Evolutionary conservation across 1,140 invertebrate species (phyloP), one percentile per base, ranked within the genome.

Genomic region (Macrobrachium nipponense): DNA sequence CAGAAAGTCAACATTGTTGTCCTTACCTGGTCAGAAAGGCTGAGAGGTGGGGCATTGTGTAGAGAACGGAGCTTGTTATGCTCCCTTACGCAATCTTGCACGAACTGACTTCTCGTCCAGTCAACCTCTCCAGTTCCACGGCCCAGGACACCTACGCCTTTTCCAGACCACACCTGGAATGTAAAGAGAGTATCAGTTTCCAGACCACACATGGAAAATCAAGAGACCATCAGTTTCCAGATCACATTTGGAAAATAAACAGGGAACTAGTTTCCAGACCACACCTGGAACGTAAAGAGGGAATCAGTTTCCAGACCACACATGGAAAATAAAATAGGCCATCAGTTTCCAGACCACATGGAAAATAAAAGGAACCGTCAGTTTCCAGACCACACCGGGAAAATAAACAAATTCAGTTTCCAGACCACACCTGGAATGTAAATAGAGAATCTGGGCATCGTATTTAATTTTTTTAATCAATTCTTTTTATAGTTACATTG

Each of bases 141-240:
- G 10, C 70, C 75, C 73, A 72, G 75, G 62, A 84, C 82, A 10
- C 64, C 36, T 5, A 81, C 87, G 4, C 87, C 82, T n/a, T 80
- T 78, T 10, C 76, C 68, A 5, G 87, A 87, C 81, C 87, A 87
- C 66, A 87, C 87, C 87, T 87, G 81, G 14, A 70, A 84, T 18
- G 12, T 2, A 6, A 15, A 27, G 15, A 61, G 8, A 43, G 12
- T 23, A 10, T 36, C 27, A 60, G 10, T 12, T 76, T 18, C 51
- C 23, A 14, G 43, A 11, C n/a, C 6, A 44, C 17, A 76, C 36
- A 76, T 0, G 15, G 7, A 18, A 10, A 8, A 17, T 6, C n/a
- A n/a, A 44, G n/a, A 7, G n/a, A 18, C 0, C 4, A 12, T 27
- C 64, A 20, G 64, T n/a, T 2, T 11, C 8, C 5, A 27, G 27